A percentile compares a stretch with the other conserved stretches of the same genome.
phyloP scores from a whole-genome alignment of 2,888 invertebrate species.

The Ophion slaviceki region DNA sequence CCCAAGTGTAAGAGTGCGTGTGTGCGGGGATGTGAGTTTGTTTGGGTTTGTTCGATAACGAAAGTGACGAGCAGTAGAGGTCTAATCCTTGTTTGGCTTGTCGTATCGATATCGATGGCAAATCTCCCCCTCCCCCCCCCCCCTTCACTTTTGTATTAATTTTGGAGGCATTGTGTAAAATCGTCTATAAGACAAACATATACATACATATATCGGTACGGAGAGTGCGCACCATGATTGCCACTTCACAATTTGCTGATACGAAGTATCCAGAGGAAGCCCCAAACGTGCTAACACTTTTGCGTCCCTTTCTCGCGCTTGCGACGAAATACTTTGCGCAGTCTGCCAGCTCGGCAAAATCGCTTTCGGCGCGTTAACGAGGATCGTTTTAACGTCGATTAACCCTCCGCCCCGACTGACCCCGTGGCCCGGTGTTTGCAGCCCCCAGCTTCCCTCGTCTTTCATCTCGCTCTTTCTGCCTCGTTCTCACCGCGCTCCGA shows the following conservation, averaged over 20 bases:
- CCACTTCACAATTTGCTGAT: constrained; percentile 27
- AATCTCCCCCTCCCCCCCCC: no score
- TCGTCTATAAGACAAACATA: neutral
- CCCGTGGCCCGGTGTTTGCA: constrained; percentile 79
- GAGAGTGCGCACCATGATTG: constrained; percentile 15
- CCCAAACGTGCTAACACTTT: constrained; percentile 30
- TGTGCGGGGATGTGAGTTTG: no score
- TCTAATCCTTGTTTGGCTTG: no score
- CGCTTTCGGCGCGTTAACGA: constrained; percentile 80
- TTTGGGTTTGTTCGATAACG: no score
- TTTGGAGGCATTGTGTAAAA: no score
- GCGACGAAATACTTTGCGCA: constrained; percentile 62
- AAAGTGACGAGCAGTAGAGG: no score
- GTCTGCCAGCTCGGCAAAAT: constrained; percentile 63
- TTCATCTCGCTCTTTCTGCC: constrained; percentile 18
- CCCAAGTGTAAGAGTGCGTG: no score
- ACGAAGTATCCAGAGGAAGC: constrained; percentile 15
- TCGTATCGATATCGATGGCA: no score
- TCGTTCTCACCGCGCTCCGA: constrained; percentile 41
- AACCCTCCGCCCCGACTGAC: constrained; percentile 80
- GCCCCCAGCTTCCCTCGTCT: constrained; percentile 66
- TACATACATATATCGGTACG: neutral
- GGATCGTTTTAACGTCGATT: constrained; percentile 82
- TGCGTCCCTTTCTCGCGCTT: constrained; percentile 12
- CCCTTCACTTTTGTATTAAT: no score